These are phyloP conservation scores for Patagioenas fasciata DNA, from an alignment of 2,113 vertebrate genomes.

Conservation along the genomic window DNA sequence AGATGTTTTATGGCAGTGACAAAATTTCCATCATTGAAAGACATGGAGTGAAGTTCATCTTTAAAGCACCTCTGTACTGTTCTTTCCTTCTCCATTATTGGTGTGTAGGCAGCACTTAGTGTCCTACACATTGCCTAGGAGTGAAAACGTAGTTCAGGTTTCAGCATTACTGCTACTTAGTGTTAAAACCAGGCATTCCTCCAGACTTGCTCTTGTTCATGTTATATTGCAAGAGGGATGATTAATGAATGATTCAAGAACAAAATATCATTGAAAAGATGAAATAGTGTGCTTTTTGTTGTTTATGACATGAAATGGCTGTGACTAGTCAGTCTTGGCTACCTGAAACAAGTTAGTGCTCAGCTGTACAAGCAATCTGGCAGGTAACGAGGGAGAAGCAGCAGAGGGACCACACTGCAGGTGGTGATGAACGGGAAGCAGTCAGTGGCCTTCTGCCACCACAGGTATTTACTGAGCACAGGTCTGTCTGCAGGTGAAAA, in stretches of 20 bases:
- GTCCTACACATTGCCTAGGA: not conserved
- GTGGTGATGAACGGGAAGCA: rapidly evolving
- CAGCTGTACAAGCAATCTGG: not conserved
- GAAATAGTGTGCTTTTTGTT: not conserved
- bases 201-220: not conserved
- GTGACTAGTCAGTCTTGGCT: not conserved
- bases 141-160: not conserved
- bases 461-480: not conserved
- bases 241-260: not conserved
- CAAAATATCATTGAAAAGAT: not conserved
- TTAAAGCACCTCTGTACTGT: not conserved
- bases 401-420: not conserved
- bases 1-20: not conserved
- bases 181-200: not conserved
- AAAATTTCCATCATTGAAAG: not conserved
- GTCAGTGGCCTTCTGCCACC: not conserved
- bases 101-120: not conserved
- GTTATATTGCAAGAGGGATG: not conserved
- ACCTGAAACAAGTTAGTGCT: not conserved
- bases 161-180: not conserved
- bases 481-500: not conserved
- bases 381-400: not conserved
- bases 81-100: not conserved
- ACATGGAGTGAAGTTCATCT: not conserved
- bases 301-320: not conserved